Base-by-base conservation (phyloP, 2,888 invertebrate species). In the Conomelus anceps region DNA sequence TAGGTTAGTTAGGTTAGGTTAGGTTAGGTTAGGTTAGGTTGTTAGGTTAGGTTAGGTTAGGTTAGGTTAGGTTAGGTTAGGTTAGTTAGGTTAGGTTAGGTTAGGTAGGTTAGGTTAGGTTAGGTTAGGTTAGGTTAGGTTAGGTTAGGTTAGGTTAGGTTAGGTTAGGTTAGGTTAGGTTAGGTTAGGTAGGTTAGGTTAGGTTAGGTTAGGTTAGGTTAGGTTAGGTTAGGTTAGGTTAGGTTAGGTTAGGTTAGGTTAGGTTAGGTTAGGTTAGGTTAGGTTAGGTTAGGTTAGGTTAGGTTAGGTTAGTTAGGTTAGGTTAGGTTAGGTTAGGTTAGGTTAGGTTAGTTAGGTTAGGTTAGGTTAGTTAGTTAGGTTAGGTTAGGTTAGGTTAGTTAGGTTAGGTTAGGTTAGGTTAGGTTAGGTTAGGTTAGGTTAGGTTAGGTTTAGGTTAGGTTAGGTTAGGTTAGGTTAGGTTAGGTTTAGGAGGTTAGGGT, bases 191-290 rank as follows among this genome's bases (percentile, higher is more conserved):
- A 3, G 17, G 87, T 87, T 90, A 89, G 89, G 89, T 90, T 89
- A 89, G 90, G 89, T 88, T 89, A 88, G 89, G 90, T 89, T 90
- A 84, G 89, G 89, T 88, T 90, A 89, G 90, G 88, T 90, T 90
- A 87, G 89, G 90, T 29, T 26, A 34, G 22, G 29, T 26, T 88
- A 22, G 29, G 29, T 41, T 22, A 85, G 88, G 84, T 88, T 89
- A 89, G 89, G 90, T 90, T n/a, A n/a, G 89, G 88, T 26, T 26
- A 26, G 26, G 26, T 26, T 7, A 26, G 26, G 26, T n/a, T n/a
- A n/a, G n/a, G n/a, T n/a, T n/a, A n/a, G n/a, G 23, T 3, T n/a
- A 24, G 87, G 23, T 23, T 87, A n/a, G 26, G 26, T n/a, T 87
- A 89, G 84, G 88, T 89, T 90, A 88, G 90, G 89, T 89, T 89